Evolutionary conservation across 2,113 vertebrate species (phyloP).

Genomic region (Dicrurus megarhynchus): DNA sequence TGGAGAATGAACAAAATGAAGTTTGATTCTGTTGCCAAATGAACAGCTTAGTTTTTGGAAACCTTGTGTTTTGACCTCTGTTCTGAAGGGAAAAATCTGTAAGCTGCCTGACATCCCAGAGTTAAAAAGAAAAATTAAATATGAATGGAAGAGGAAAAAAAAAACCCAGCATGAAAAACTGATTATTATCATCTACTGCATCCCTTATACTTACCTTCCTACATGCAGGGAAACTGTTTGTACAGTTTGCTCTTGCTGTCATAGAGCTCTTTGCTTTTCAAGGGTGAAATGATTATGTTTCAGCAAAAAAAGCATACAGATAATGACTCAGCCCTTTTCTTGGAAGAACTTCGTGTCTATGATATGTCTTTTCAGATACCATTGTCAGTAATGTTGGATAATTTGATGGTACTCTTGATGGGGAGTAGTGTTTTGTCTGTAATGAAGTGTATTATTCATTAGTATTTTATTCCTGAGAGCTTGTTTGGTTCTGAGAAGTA

Average conservation of each 20-base stretch:
- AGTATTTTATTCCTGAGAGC: constrained; percentile 2
- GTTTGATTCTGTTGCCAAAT: neutral
- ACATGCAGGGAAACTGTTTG: neutral
- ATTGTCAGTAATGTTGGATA: neutral
- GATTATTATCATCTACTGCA: neutral
- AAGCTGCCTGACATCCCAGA: neutral
- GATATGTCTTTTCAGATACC: neutral
- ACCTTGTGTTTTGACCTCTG: neutral
- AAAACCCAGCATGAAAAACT: neutral
- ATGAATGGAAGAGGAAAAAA: neutral
- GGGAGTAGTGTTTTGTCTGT: neutral
- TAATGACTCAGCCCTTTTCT: neutral
- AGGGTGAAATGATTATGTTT: neutral
- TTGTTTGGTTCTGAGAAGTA: constrained; percentile 4
- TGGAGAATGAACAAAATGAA: neutral
- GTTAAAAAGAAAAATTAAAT: constrained; percentile 15
- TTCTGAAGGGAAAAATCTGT: neutral
- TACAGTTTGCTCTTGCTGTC: neutral
- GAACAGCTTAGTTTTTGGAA: neutral
- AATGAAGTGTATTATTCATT: constrained; percentile 55
- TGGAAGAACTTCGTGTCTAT: neutral
- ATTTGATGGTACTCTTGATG: constrained; percentile 12
- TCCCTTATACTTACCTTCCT: neutral
- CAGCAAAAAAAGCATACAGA: neutral
- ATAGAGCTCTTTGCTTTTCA: neutral